Percentiles rank a stretch among this genome's conserved stretches.
These are phyloP conservation scores for Acropora tenuis DNA, from an alignment of 64 coral and sea anemone genomes.

Conservation along the genomic window DNA sequence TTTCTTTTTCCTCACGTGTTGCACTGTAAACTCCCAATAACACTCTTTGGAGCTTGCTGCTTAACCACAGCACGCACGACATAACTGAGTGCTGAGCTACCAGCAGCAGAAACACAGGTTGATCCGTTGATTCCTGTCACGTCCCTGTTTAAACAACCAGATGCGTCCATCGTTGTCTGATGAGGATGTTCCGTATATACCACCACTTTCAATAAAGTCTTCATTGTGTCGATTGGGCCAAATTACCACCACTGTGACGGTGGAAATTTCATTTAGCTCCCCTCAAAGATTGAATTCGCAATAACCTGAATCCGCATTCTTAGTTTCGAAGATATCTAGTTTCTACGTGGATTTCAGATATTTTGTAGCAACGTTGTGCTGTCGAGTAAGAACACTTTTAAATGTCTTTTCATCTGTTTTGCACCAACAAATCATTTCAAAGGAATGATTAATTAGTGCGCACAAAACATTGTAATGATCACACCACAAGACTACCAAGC, in stretches of 20 bases:
- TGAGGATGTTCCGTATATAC: slow-evolving; percentile 79
- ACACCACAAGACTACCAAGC: background rate
- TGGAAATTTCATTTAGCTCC: slow-evolving; percentile 70
- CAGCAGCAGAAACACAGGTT: slow-evolving; percentile 49
- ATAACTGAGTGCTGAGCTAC: slow-evolving; percentile 63
- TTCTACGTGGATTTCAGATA: slow-evolving; percentile 39
- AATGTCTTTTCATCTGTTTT: background rate
- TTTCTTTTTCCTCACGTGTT: no score
- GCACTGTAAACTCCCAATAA: no score
- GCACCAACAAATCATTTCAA: background rate
- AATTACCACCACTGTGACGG: background rate
- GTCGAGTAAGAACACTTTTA: background rate
- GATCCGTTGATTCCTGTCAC: slow-evolving; percentile 75
- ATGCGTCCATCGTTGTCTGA: slow-evolving; percentile 78
- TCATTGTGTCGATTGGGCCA: slow-evolving; percentile 35
- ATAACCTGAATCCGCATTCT: slow-evolving; percentile 46
- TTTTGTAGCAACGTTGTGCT: slow-evolving; percentile 45
- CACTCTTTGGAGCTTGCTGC: background rate
- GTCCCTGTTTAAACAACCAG: slow-evolving; percentile 85
- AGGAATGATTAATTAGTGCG: background rate
- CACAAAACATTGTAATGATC: background rate
- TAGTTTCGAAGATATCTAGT: slow-evolving; percentile 65
- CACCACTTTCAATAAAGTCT: slow-evolving; percentile 61
- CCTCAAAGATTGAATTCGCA: slow-evolving; percentile 83
- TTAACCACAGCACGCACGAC: slow-evolving; percentile 63